Conservation (phyloP, 2,113 vertebrate species). For the Lanius collurio region DNA sequence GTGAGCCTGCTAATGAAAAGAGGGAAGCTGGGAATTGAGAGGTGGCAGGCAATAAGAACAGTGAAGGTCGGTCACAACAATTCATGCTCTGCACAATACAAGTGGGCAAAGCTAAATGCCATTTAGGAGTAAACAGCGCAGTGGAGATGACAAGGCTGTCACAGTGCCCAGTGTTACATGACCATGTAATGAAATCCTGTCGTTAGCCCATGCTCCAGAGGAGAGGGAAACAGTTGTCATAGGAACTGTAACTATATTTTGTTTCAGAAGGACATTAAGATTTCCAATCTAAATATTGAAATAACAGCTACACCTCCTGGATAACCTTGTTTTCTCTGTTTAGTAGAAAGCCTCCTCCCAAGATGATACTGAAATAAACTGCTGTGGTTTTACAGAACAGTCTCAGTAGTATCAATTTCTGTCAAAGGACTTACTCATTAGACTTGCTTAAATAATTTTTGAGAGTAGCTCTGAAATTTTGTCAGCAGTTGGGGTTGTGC, state of each 20-base stretch:
- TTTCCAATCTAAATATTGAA: conserved; percentile 13
- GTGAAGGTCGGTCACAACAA: neutral
- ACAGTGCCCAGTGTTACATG: neutral
- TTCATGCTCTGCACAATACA: neutral
- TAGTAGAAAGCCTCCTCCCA: neutral
- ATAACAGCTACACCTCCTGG: neutral
- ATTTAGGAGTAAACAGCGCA: neutral
- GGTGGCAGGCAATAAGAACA: neutral
- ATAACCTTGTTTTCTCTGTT: neutral
- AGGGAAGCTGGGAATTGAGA: neutral
- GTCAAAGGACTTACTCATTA: neutral
- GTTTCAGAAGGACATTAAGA: neutral
- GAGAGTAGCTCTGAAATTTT: neutral
- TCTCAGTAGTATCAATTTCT: neutral
- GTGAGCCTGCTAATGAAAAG: neutral
- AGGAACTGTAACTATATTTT: conserved; percentile 44
- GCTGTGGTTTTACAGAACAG: neutral
- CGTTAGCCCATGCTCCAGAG: neutral
- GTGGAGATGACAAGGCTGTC: conserved; percentile 22
- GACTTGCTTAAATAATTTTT: neutral
- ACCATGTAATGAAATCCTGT: neutral
- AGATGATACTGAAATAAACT: neutral
- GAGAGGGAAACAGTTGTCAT: conserved; percentile 50
- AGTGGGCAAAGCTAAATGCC: neutral
- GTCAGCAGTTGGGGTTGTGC: neutral